These are phyloP conservation scores for Leptosomus discolor DNA, from an alignment of 2,113 vertebrate species.

Conservation along the genomic window DNA sequence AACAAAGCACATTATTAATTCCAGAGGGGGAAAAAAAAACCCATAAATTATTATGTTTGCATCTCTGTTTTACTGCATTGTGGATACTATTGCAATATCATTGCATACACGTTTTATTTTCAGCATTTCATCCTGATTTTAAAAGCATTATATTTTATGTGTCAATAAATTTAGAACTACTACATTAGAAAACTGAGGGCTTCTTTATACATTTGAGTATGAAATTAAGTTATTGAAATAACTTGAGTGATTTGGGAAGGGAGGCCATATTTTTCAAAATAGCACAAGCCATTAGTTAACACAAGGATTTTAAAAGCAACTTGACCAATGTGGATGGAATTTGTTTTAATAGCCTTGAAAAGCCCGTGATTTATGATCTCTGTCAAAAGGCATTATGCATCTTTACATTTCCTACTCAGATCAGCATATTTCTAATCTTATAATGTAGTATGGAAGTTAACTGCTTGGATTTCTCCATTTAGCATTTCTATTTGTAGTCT, in stretches of 20 bases:
- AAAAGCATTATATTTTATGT: background rate
- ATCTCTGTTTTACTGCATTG: background rate
- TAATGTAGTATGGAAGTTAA: constrained; percentile 42
- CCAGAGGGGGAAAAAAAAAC: background rate
- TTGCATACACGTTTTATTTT: background rate
- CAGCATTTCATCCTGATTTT: background rate
- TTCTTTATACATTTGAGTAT: background rate
- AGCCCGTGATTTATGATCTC: constrained; percentile 32
- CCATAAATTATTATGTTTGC: background rate
- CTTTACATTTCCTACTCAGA: constrained; percentile 35
- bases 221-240: background rate
- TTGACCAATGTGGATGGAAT: background rate
- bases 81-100: background rate
- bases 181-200: background rate
- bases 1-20: background rate
- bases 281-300: background rate
- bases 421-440: constrained; percentile 26
- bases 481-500: constrained; percentile 1
- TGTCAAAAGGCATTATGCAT: constrained; percentile 38
- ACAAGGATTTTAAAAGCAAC: constrained; percentile 16
- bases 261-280: background rate
- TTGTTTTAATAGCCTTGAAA: constrained; percentile 46
- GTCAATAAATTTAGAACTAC: background rate
- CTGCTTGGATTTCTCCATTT: background rate
- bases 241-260: background rate